These are phyloP conservation scores for Gila robusta DNA, from an alignment of 2,797 vertebrate genomes.

Conservation along the genomic window DNA sequence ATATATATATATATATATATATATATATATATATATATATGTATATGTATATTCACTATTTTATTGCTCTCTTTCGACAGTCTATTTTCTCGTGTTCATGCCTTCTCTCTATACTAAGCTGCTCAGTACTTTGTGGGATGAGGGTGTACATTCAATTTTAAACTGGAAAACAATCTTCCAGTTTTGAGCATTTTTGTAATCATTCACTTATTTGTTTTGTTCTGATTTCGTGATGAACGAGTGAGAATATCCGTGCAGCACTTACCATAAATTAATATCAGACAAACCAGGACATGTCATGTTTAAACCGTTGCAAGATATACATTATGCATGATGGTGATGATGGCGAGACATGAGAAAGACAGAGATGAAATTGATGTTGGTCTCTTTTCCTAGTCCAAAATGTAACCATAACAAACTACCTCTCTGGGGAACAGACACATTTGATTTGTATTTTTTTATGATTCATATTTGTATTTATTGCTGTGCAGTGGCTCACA, in stretches of 20 bases:
- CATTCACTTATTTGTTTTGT: slow-evolving; percentile 33
- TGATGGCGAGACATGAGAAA: slow-evolving; percentile 41
- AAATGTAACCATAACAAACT: slow-evolving; percentile 66
- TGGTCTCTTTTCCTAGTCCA: slow-evolving; percentile 61
- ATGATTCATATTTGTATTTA: slow-evolving; percentile 87
- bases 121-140: slow-evolving; percentile 56
- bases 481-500: slow-evolving; percentile 84
- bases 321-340: slow-evolving; percentile 33
- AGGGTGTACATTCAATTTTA: slow-evolving; percentile 50
- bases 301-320: slow-evolving; percentile 34
- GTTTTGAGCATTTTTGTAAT: slow-evolving; percentile 40
- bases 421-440: slow-evolving; percentile 67
- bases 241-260: slow-evolving; percentile 40
- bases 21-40: slow-evolving; percentile 9
- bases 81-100: slow-evolving; percentile 51
- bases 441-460: slow-evolving; percentile 84
- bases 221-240: slow-evolving; percentile 33
- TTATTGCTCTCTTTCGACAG: slow-evolving; percentile 39
- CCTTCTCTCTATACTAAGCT: slow-evolving; percentile 55
- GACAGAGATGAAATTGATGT: slow-evolving; percentile 52
- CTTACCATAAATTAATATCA: slow-evolving; percentile 42
- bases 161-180: slow-evolving; percentile 59
- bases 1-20: slow-evolving; percentile 18
- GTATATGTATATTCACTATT: too few species aligned
- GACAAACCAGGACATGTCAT: slow-evolving; percentile 44